Evolutionary conservation across 1,140 invertebrate species (phyloP).

Genomic region (Frieseomelitta varia): DNA sequence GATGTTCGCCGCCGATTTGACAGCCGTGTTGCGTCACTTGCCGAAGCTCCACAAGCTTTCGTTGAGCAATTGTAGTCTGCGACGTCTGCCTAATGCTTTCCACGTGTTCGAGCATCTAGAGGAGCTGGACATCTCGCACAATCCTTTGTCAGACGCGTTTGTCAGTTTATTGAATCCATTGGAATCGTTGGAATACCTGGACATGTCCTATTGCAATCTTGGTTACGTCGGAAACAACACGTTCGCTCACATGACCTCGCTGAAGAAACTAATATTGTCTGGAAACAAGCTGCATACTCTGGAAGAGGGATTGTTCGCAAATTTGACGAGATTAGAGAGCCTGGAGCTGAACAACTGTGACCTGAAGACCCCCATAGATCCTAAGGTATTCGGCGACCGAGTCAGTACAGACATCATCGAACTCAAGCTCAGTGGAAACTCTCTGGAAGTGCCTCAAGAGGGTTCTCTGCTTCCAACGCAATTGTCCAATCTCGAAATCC

Average conservation of each 20-base stretch:
- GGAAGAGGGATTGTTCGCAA: slow-evolving; percentile 87
- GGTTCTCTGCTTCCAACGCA: slow-evolving; percentile 85
- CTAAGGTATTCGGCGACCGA: slow-evolving; percentile 86
- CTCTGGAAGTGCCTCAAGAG: slow-evolving; percentile 83
- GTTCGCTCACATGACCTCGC: slow-evolving; percentile 87
- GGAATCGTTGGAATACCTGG: slow-evolving; percentile 86
- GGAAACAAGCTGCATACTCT: slow-evolving; percentile 86
- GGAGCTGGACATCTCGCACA: slow-evolving; percentile 87
- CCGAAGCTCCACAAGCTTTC: slow-evolving; percentile 86
- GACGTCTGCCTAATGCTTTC: slow-evolving; percentile 86
- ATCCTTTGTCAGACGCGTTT: slow-evolving; percentile 87
- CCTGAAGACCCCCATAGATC: slow-evolving; percentile 84
- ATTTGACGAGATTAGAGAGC: slow-evolving; percentile 85
- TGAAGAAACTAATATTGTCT: slow-evolving; percentile 86
- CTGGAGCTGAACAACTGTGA: slow-evolving; percentile 88
- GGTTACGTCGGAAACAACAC: slow-evolving; percentile 86
- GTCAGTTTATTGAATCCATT: slow-evolving; percentile 86
- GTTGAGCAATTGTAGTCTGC: slow-evolving; percentile 86
- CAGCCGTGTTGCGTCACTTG: slow-evolving; percentile 86
- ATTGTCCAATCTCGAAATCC: slow-evolving; percentile 84
- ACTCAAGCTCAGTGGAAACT: slow-evolving; percentile 87
- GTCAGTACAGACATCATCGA: slow-evolving; percentile 86
- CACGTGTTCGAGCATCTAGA: slow-evolving; percentile 85
- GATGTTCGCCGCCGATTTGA: slow-evolving; percentile 86
- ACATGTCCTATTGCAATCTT: slow-evolving; percentile 89